These are phyloP conservation scores for Pyrgilauda ruficollis DNA, from an alignment of 2,113 vertebrate genomes.

Conservation along the genomic window DNA sequence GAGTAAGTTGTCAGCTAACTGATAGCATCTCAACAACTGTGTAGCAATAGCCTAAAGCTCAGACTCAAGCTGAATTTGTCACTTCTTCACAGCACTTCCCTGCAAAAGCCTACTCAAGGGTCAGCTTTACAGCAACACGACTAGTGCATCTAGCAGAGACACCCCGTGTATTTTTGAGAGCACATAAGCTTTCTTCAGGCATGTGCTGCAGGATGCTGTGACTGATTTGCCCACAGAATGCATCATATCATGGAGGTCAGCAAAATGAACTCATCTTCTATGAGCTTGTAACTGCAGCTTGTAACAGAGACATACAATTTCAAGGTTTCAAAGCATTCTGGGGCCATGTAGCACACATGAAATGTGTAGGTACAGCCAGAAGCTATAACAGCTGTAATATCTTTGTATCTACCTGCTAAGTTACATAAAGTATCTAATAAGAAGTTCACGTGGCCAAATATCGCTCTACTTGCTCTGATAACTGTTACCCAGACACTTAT, in stretches of 20 bases:
- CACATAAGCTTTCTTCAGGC: background rate
- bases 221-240: background rate
- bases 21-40: background rate
- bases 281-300: background rate
- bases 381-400: background rate
- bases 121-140: background rate
- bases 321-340: background rate
- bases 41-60: background rate
- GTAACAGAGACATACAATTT: background rate
- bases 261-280: background rate
- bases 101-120: background rate
- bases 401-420: background rate
- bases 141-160: background rate
- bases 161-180: background rate
- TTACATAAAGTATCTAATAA: background rate
- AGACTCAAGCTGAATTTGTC: background rate
- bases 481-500: background rate
- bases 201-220: background rate
- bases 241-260: background rate
- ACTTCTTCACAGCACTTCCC: background rate
- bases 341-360: background rate
- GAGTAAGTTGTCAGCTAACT: background rate
- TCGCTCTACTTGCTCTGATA: rapidly evolving
- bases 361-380: background rate
- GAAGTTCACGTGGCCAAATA: background rate